Evolutionary conservation across 1,140 invertebrate genomes (phyloP).

Genomic region (Bombus impatiens): DNA sequence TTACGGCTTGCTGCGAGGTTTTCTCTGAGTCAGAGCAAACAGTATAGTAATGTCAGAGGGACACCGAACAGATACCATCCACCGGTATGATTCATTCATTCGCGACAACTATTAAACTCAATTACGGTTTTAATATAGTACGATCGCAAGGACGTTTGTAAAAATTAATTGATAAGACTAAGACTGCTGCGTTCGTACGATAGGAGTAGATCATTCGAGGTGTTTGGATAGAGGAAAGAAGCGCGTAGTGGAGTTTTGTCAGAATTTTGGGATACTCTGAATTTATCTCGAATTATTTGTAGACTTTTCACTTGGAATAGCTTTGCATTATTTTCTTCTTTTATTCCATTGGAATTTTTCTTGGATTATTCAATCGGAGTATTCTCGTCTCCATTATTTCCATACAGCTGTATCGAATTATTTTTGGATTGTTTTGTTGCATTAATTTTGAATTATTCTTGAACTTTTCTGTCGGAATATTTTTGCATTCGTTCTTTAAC

Average conservation of each 20-base stretch:
- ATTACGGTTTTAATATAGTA: constrained; percentile 35
- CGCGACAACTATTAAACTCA: constrained; percentile 35
- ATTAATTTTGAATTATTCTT: too few relatives aligned
- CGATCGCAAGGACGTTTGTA: constrained; percentile 35
- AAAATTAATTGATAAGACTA: constrained; percentile 18
- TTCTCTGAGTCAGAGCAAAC: constrained; percentile 29
- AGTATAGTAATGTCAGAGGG: not conserved
- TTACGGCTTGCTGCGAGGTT: not conserved
- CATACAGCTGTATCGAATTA: too few relatives aligned
- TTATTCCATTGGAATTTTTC: too few relatives aligned
- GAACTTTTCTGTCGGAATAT: too few relatives aligned
- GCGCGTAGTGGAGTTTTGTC: not conserved
- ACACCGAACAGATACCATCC: constrained; percentile 34
- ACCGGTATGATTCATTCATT: constrained; percentile 47
- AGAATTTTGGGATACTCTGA: not conserved
- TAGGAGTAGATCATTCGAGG: not conserved
- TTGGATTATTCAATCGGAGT: too few relatives aligned
- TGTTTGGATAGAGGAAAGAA: not conserved
- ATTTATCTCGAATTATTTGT: not conserved
- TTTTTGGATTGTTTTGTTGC: too few relatives aligned
- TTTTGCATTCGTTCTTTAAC: too few relatives aligned
- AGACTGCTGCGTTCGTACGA: not conserved
- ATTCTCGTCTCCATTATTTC: too few relatives aligned
- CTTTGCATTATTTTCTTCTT: not conserved
- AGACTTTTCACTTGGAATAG: not conserved